These are phyloP conservation scores for Meloidogyne exigua DNA, from an alignment of 1,140 invertebrate genomes.

Conservation along the genomic window DNA sequence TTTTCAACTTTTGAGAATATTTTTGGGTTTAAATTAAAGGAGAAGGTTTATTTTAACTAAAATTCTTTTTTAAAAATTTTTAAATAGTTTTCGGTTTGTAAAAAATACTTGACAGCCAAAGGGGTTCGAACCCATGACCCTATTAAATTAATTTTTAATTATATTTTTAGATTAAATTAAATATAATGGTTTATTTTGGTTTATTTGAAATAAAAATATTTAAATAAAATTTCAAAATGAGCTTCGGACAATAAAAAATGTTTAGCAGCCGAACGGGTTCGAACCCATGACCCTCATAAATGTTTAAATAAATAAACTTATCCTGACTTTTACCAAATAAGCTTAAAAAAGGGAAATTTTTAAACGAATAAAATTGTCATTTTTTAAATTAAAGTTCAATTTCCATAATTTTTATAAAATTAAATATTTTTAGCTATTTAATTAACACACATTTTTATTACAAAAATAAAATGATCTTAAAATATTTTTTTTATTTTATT, in stretches of 20 bases:
- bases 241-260: too few relatives aligned
- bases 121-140: not conserved
- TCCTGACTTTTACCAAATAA: not conserved
- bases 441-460: not conserved
- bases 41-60: not conserved
- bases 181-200: too few relatives aligned
- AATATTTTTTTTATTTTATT: not conserved
- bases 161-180: too few relatives aligned
- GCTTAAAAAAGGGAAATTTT: not conserved
- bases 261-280: too few relatives aligned
- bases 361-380: not conserved
- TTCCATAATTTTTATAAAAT: not conserved
- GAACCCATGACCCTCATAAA: not conserved
- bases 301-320: not conserved
- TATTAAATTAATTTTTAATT: too few relatives aligned
- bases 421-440: not conserved
- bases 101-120: not conserved
- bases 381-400: not conserved
- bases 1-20: not conserved
- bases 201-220: not conserved
- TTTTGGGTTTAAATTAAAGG: not conserved
- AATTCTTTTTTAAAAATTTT: not conserved
- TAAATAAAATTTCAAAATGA: not conserved
- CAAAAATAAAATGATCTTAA: conserved; percentile 5
- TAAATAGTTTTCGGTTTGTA: not conserved